Conservation (phyloP, 2,113 vertebrate species). For the Mus musculus region GRCm39 chr11:60736501-60737000, state of each 20-base stretch:
- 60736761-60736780: not conserved
- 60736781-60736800: not conserved
- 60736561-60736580: not conserved
- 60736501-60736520: slow-evolving; percentile 48
- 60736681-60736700: not conserved
- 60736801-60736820: not conserved
- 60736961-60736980: not conserved
- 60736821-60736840: not conserved
- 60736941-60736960: not conserved
- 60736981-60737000: not conserved
- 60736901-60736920: not conserved
- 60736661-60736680: not conserved
- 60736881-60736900: not conserved
- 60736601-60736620: not conserved
- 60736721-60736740: slow-evolving; percentile 9
- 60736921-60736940: not conserved
- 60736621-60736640: not conserved
- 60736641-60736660: not conserved
- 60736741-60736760: not conserved
- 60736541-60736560: not conserved
- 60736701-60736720: not conserved
- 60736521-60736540: slow-evolving; percentile 6
- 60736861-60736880: not conserved
- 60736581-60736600: not conserved
- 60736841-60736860: not conserved